phyloP scores from a whole-genome alignment of 30 jellyfish, hydroid and myxozoan genomes.

The Cassiopea andromeda region DNA sequence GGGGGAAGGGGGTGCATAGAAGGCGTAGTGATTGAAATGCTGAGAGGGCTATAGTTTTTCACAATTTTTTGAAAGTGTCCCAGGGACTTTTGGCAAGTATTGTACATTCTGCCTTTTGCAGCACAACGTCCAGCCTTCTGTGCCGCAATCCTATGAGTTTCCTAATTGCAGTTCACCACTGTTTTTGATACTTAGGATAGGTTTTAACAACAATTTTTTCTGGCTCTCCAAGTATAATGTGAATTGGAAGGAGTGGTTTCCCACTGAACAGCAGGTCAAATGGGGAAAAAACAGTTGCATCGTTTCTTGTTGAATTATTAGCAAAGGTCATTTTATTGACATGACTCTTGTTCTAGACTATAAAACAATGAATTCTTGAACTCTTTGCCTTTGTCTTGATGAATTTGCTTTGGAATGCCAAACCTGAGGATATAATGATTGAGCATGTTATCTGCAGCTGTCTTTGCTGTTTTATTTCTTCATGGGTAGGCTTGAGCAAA shows the following conservation, averaged over 20 bases:
- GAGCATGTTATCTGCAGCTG: conserved; percentile 50
- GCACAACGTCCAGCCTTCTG: conserved; percentile 20
- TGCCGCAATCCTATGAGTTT: conserved; percentile 21
- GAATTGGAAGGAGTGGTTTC: conserved; percentile 23
- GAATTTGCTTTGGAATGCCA: conserved; percentile 55
- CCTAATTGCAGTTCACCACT: conserved; percentile 35
- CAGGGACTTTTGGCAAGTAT: no score
- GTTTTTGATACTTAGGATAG: conserved; percentile 10
- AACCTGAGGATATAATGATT: conserved; percentile 59
- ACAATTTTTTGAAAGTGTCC: no score
- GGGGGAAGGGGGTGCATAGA: no score
- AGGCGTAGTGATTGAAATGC: no score
- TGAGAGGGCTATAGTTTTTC: no score
- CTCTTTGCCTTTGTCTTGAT: conserved; percentile 70
- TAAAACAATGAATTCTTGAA: conserved; percentile 47
- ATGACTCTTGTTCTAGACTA: conserved; percentile 21
- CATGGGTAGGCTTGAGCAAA: conserved; percentile 49
- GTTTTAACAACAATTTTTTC: background rate
- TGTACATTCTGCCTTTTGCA: background rate
- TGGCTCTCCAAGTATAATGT: conserved; percentile 25
- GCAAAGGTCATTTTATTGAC: conserved; percentile 10
- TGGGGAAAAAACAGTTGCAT: conserved; percentile 17
- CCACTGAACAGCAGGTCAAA: conserved; percentile 19
- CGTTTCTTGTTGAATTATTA: conserved; percentile 8
- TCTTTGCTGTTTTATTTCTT: conserved; percentile 40